Conservation (phyloP, 2,888 invertebrate genomes). For the Pyrochroa serraticornis region DNA sequence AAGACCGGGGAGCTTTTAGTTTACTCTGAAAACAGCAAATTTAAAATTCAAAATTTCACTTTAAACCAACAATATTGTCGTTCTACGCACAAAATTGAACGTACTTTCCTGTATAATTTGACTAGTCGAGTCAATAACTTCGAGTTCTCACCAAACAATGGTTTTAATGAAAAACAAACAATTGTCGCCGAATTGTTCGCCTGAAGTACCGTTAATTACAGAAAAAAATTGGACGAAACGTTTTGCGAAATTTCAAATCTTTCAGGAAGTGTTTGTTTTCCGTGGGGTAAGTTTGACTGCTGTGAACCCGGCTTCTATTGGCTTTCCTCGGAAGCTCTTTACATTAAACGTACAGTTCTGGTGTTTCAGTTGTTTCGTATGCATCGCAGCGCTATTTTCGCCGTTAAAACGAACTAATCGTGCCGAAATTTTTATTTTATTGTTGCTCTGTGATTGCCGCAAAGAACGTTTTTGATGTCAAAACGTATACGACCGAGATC, state of each 20-base stretch:
- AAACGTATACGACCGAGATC: slow-evolving; percentile 14
- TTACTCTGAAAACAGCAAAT: too few relatives aligned
- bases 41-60: too few relatives aligned
- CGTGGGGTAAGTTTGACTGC: slow-evolving; percentile 14
- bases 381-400: slow-evolving; percentile 33
- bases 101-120: too few relatives aligned
- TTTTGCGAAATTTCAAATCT: neutral
- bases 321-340: slow-evolving; percentile 51
- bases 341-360: slow-evolving; percentile 43
- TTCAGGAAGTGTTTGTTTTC: slow-evolving; percentile 9
- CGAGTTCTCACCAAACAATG: neutral
- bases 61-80: too few relatives aligned
- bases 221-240: neutral
- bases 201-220: too few relatives aligned
- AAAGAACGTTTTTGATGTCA: slow-evolving; percentile 11
- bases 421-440: neutral
- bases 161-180: neutral
- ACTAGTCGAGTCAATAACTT: too few relatives aligned
- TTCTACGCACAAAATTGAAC: too few relatives aligned
- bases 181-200: neutral
- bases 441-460: neutral
- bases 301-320: slow-evolving; percentile 54
- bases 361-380: slow-evolving; percentile 46
- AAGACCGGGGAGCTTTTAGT: too few relatives aligned
- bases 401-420: slow-evolving; percentile 10